Conservation (phyloP, 1,140 invertebrate genomes). For the Sesamia nonagrioides region DNA sequence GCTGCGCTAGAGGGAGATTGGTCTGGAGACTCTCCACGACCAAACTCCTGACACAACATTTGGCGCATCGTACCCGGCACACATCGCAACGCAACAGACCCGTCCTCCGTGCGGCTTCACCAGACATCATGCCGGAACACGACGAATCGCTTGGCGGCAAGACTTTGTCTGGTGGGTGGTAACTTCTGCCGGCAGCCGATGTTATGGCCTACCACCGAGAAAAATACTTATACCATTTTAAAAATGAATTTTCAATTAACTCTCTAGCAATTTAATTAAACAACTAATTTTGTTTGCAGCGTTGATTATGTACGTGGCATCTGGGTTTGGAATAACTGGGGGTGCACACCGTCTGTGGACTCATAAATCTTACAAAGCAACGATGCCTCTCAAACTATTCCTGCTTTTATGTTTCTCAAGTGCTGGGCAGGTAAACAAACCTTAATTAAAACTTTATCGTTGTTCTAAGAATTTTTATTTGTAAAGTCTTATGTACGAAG, state of each 20-base stretch:
- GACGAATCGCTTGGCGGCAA: too few species aligned
- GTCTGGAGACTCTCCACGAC: too few species aligned
- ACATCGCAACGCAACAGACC: too few species aligned
- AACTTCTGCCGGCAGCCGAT: too few species aligned
- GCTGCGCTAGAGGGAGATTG: too few species aligned
- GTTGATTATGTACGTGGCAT: slow-evolving; percentile 87
- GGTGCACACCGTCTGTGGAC: slow-evolving; percentile 96
- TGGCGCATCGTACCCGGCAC: too few species aligned
- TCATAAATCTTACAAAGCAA: slow-evolving; percentile 95
- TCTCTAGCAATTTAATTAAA: slow-evolving; percentile 42
- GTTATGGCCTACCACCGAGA: too few species aligned
- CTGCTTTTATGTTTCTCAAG: slow-evolving; percentile 92
- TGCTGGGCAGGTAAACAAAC: slow-evolving; percentile 91
- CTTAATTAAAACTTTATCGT: slow-evolving; percentile 5
- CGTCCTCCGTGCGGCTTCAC: too few species aligned
- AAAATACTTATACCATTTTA: too few species aligned
- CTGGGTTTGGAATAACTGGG: slow-evolving; percentile 94
- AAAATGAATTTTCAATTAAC: slow-evolving; percentile 11
- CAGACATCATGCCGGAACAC: too few species aligned
- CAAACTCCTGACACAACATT: too few species aligned
- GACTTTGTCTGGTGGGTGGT: too few species aligned
- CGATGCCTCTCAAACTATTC: slow-evolving; percentile 92
- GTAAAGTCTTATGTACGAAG: not conserved
- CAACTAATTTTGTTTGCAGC: slow-evolving; percentile 66
- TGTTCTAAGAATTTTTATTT: slow-evolving; percentile 1